Conservation (phyloP, 2,888 invertebrate species). For the Xylocampa areola region DNA sequence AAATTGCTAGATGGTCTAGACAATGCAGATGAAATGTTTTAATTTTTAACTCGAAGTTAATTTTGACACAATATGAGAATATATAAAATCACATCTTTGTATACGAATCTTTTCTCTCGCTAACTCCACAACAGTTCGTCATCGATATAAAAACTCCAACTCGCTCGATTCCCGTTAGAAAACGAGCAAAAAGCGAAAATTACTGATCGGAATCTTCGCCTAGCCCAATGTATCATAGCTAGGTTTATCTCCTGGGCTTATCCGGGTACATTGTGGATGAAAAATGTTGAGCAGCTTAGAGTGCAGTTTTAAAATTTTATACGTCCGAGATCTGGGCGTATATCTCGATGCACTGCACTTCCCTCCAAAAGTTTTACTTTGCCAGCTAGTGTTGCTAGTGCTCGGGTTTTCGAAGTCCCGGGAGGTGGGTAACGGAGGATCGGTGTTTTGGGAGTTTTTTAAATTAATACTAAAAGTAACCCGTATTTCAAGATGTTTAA, state of each 20-base stretch:
- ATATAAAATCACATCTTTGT: too few species aligned
- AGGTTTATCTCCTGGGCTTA: constrained; percentile 60
- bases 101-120: too few species aligned
- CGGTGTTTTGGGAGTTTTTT: neutral
- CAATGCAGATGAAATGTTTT: too few species aligned
- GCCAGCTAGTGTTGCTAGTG: constrained; percentile 44
- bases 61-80: too few species aligned
- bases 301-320: constrained; percentile 67
- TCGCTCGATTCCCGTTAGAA: constrained; percentile 40
- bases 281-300: constrained; percentile 63
- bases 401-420: neutral
- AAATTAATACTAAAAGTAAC: too few species aligned
- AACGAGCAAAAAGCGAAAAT: constrained; percentile 56
- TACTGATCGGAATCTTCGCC: constrained; percentile 56
- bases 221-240: constrained; percentile 59
- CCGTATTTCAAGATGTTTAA: too few species aligned
- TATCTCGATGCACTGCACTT: constrained; percentile 66
- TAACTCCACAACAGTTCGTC: constrained; percentile 9
- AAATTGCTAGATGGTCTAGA: too few species aligned
- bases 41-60: too few species aligned
- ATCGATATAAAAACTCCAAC: constrained; percentile 43
- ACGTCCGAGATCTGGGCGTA: constrained; percentile 58
- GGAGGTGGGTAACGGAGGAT: neutral
- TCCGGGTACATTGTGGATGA: constrained; percentile 60
- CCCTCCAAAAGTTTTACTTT: constrained; percentile 66